phyloP scores from a whole-genome alignment of 2,888 invertebrate genomes.

The Stenodema calcarata region DNA sequence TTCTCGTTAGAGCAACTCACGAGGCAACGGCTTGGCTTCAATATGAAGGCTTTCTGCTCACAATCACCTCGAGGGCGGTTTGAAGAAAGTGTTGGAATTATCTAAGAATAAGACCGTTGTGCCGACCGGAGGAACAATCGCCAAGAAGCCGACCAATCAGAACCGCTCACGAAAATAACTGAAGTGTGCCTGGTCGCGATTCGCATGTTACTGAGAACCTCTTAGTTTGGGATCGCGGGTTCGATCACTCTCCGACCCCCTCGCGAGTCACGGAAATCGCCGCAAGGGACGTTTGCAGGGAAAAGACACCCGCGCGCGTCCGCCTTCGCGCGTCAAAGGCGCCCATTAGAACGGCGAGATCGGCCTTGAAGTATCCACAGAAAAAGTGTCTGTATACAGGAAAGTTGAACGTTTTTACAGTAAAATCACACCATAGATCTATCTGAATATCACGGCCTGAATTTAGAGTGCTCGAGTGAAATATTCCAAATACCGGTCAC shows the following conservation, averaged over 20 bases:
- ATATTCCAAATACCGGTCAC: too few relatives aligned
- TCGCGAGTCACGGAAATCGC: background rate
- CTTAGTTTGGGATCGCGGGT: background rate
- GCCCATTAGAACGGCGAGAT: background rate
- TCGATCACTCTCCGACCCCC: background rate
- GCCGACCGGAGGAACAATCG: background rate
- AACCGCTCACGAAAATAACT: background rate
- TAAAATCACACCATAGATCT: too few relatives aligned
- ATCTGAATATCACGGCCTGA: too few relatives aligned
- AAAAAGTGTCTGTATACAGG: background rate
- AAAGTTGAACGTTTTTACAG: background rate
- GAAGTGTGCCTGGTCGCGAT: background rate
- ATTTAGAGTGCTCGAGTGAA: too few relatives aligned
- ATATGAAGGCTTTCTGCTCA: too few relatives aligned
- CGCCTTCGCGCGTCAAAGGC: background rate
- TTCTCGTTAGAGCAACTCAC: too few relatives aligned
- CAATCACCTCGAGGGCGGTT: background rate
- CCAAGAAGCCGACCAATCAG: background rate
- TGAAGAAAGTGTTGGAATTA: background rate
- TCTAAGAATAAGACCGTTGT: background rate
- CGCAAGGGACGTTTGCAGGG: background rate
- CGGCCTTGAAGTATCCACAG: background rate
- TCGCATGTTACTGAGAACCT: background rate
- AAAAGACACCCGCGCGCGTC: conserved; percentile 3
- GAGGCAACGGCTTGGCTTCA: too few relatives aligned